Evolutionary conservation across 2,113 vertebrate genomes (phyloP), one percentile per base, ranked within the genome.

Genomic region (Telmatochromis sp.): DNA sequence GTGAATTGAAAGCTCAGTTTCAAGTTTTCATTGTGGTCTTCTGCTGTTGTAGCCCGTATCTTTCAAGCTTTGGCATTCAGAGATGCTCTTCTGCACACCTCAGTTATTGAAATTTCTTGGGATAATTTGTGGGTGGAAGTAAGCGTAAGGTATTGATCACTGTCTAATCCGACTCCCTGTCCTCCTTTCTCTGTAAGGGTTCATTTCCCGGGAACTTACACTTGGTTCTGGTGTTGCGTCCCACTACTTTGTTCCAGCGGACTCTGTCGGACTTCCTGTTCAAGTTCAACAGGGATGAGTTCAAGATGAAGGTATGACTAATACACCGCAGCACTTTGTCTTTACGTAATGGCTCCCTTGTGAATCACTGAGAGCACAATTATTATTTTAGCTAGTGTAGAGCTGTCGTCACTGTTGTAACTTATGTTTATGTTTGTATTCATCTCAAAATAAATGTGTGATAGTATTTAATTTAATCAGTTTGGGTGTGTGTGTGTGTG

Each of bases 221-320:
- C 93, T 97, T 98, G 42, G 98, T 99, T 86, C 97, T 99, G 2
- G 98, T 99, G 82, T 95, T 99, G 86, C 97, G 98, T 87, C 99
- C 99, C 65, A 96, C 97, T 5, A 97, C 98, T 40, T 95, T 99
- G 83, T 94, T 99, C 85, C 98, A 99, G 94, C 95, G 98, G 86
- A 94, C 98, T 15, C 96, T 99, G 84, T 98, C 98, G 0, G 98
- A 99, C 94, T 96, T 99, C 92, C 95, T 97, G 71, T 98, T 99
- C 96, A 98, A 95, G 94, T 97, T 98, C 94, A 98, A 96, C 96
- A 98, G 95, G 96, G 98, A 99, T 98, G 99, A 99, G 89, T 97
- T 99, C 97, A 99, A 98, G 94, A 99, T 99, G 98, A 99, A 99
- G 97, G 98, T 97, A 92, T 94, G 97, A 94, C 89, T 14, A 10